Evolutionary conservation across 2,888 invertebrate genomes (phyloP).

Genomic region (Subacronicta megacephala): DNA sequence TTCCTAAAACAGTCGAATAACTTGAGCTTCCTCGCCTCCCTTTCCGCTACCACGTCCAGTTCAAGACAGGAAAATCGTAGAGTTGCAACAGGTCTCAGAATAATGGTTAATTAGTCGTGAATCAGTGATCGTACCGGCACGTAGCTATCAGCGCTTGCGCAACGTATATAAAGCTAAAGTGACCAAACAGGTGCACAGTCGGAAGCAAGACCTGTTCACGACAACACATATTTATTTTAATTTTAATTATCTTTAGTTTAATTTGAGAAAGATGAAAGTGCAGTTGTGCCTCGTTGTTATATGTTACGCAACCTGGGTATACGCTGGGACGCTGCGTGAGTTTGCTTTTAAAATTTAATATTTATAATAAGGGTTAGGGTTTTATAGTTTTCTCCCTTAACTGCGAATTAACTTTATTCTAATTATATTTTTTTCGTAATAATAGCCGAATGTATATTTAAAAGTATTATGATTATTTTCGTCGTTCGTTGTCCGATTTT

Average conservation of each 20-base stretch:
- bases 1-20: neutral
- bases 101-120: slow-evolving; percentile 52
- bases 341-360: slow-evolving; percentile 36
- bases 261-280: slow-evolving; percentile 69
- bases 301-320: slow-evolving; percentile 57
- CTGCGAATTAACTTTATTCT: too few species aligned
- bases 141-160: slow-evolving; percentile 51
- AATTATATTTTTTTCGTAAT: too few species aligned
- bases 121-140: slow-evolving; percentile 30
- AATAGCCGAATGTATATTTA: too few species aligned
- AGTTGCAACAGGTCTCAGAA: slow-evolving; percentile 36
- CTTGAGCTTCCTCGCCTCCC: slow-evolving; percentile 13
- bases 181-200: slow-evolving; percentile 49
- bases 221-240: slow-evolving; percentile 36
- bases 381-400: too few species aligned
- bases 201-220: slow-evolving; percentile 27
- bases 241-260: slow-evolving; percentile 42
- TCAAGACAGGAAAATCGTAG: slow-evolving; percentile 27
- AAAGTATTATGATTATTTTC: too few species aligned
- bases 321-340: slow-evolving; percentile 76
- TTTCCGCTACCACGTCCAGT: slow-evolving; percentile 1
- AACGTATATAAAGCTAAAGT: slow-evolving; percentile 64
- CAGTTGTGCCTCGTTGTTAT: slow-evolving; percentile 63
- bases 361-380: neutral
- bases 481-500: too few species aligned